These are phyloP conservation scores for Drosophila punjabiensis DNA, from an alignment of 1,140 invertebrate genomes.

Conservation along the genomic window DNA sequence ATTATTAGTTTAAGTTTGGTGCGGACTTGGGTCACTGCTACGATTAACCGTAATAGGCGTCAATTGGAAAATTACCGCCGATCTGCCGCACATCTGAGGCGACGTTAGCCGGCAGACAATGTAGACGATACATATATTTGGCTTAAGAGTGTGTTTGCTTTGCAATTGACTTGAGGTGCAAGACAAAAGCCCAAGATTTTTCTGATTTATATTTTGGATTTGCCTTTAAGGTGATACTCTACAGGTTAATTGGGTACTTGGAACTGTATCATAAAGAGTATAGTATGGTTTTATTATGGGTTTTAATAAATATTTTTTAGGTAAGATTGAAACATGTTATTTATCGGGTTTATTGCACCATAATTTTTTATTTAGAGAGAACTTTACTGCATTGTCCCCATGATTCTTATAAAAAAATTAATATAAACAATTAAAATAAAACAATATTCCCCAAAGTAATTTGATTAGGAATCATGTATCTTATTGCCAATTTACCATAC, in stretches of 20 bases:
- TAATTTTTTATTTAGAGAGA: too few species aligned
- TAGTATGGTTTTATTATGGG: too few species aligned
- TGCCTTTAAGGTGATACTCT: conserved; percentile 20
- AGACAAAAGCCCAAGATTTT: conserved; percentile 45
- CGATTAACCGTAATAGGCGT: conserved; percentile 82
- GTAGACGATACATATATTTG: conserved; percentile 4
- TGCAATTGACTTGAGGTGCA: conserved; percentile 12
- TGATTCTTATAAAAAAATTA: neutral
- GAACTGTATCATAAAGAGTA: neutral
- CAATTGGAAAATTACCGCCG: conserved; percentile 80
- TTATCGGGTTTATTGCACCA: too few species aligned
- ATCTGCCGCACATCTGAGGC: conserved; percentile 65
- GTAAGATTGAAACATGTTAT: too few species aligned
- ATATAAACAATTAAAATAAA: too few species aligned
- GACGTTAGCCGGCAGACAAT: conserved; percentile 16
- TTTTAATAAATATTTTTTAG: neutral
- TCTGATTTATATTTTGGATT: conserved; percentile 10
- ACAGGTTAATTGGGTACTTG: neutral
- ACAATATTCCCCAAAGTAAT: neutral
- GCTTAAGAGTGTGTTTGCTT: conserved; percentile 17
- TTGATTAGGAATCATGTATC: neutral
- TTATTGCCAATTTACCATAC: neutral
- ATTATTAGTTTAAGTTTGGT: conserved; percentile 82
- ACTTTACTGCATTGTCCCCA: too few species aligned
- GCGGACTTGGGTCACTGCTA: conserved; percentile 81